Evolutionary conservation across 2,888 invertebrate genomes (phyloP), one percentile per base, ranked within the genome.

Genomic region (Gymnoscelis rufifasciata): DNA sequence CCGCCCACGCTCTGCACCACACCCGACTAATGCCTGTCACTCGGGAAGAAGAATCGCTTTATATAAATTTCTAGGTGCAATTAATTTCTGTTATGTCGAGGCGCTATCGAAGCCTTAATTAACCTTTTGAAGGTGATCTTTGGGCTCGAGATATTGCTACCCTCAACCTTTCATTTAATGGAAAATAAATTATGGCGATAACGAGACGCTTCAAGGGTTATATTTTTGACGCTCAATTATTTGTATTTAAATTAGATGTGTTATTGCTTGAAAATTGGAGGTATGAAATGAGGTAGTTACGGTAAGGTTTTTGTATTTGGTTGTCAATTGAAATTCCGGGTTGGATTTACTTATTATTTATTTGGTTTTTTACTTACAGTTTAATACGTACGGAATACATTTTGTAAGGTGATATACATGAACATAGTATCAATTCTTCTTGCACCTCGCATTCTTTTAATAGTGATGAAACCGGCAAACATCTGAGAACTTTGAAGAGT

Each of bases 41-140:
- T 67, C 54, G 63, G 55, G 68, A 76, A 80, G 80, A 81, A 77
- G 79, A 80, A 84, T 83, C 66, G 74, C 73, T 75, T 74, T 72
- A 78, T 79, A 82, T 78, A 83, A 82, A 82, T 83, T 71, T 80
- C 72, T 71, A 39, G 62, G 65, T 74, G 73, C 80, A 77, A 83
- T 83, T 83, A 83, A 83, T 83, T 78, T 74, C 60, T 67, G 74
- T 77, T 75, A 74, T 77, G 73, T 76, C 71, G 70, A 71, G 71
- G 62, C 54, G 68, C 57, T 74, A 80, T 81, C 76, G 72, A 64
- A 65, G 63, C 33, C 70, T 78, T 82, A 76, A 80, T 80, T 83
- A 78, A 82, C 73, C 77, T 72, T 57, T 50, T 43, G 40, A 29
- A 56, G 55, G 56, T 63, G 60, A 58, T 56, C 52, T 47, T 48